These are phyloP conservation scores for Puffinus mauretanicus DNA, from an alignment of 2,113 vertebrate species.

Conservation along the genomic window DNA sequence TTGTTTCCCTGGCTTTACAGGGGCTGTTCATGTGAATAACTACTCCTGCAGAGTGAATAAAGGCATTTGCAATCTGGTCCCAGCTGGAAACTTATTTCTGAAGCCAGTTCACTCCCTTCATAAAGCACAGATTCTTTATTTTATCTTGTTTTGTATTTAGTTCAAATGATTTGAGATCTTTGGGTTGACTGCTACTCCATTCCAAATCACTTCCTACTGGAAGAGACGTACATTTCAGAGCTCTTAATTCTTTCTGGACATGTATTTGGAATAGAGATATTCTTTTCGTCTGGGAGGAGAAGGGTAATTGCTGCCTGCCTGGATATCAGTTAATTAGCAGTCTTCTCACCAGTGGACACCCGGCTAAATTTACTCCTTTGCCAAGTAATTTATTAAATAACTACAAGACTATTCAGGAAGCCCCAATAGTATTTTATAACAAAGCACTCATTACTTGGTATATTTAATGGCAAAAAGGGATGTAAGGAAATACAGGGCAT, in stretches of 20 bases:
- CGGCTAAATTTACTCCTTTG: slow-evolving; percentile 42
- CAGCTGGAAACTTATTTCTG: slow-evolving; percentile 45
- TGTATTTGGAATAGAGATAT: not conserved
- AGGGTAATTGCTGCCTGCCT: slow-evolving; percentile 53
- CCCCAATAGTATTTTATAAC: not conserved
- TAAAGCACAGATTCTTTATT: slow-evolving; percentile 17
- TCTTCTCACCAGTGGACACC: slow-evolving; percentile 17
- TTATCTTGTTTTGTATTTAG: not conserved
- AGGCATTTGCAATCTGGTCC: slow-evolving; percentile 57
- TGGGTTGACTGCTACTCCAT: not conserved
- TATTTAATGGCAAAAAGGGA: not conserved
- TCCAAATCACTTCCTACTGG: not conserved
- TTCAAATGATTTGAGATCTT: not conserved
- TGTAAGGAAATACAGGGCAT: not conserved
- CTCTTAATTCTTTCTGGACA: not conserved
- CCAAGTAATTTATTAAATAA: slow-evolving; percentile 38
- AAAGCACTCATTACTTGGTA: not conserved
- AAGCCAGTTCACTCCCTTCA: slow-evolving; percentile 22
- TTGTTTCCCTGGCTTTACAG: slow-evolving; percentile 36
- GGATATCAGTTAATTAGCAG: slow-evolving; percentile 49
- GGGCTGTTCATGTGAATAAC: slow-evolving; percentile 2
- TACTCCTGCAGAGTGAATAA: slow-evolving; percentile 43
- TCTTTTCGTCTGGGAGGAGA: slow-evolving; percentile 32
- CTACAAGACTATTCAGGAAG: not conserved
- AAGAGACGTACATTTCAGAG: not conserved